Evolutionary conservation across 2,797 vertebrate species (phyloP).

Genomic region (Macropus fuliginosus): DNA sequence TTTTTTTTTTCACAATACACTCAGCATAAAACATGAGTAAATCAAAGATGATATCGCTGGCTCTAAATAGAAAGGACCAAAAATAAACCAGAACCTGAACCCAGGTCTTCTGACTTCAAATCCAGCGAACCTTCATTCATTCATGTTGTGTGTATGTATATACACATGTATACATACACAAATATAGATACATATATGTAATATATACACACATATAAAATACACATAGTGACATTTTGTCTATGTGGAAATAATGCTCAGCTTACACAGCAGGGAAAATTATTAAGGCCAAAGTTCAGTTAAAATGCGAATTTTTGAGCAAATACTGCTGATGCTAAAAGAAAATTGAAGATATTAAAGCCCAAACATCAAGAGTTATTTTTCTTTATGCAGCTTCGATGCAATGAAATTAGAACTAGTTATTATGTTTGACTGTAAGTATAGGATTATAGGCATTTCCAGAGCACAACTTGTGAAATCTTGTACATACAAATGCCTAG

Average conservation of each 20-base stretch:
- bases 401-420: not conserved
- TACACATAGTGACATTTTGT: not conserved
- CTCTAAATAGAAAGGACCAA: not conserved
- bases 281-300: constrained; percentile 11
- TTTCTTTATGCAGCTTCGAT: not conserved
- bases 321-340: not conserved
- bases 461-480: no score
- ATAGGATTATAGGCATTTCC: not conserved
- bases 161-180: not conserved
- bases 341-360: not conserved
- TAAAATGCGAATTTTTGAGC: not conserved
- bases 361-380: not conserved
- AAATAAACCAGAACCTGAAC: not conserved
- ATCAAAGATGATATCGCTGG: not conserved
- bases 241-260: constrained; percentile 1
- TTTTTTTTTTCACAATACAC: not conserved
- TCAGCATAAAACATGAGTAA: not conserved
- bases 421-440: not conserved
- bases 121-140: not conserved
- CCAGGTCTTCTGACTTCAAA: not conserved
- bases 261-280: constrained; percentile 1
- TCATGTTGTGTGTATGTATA: no score
- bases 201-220: not conserved
- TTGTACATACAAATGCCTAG: not conserved
- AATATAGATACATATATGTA: not conserved